phyloP scores from a whole-genome alignment of 2,888 invertebrate species.

The Diarsia mendica region DNA sequence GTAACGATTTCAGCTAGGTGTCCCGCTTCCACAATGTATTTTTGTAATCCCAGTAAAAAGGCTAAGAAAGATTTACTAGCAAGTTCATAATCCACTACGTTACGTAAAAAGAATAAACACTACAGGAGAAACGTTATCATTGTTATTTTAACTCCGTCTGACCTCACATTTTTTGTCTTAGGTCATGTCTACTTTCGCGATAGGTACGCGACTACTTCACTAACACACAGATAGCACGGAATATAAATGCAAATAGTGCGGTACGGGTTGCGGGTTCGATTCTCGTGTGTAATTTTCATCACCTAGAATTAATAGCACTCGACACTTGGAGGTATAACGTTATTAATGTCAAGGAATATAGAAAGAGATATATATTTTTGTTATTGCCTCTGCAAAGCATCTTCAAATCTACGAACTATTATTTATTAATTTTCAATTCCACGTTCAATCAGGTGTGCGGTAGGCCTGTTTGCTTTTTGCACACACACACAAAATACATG shows the following conservation, averaged over 20 bases:
- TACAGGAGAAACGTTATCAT: slow-evolving; percentile 16
- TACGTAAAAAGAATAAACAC: slow-evolving; percentile 1
- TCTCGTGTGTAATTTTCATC: too few relatives aligned
- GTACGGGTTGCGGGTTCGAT: too few relatives aligned
- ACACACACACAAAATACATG: background rate
- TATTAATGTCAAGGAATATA: background rate
- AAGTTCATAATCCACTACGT: background rate
- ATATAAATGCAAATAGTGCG: too few relatives aligned
- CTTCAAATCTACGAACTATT: background rate
- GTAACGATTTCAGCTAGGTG: too few relatives aligned
- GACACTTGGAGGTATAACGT: background rate
- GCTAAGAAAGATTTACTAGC: background rate
- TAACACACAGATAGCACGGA: background rate
- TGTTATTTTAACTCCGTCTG: slow-evolving; percentile 36
- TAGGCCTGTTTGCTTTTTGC: background rate
- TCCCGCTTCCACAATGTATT: too few relatives aligned
- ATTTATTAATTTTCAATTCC: background rate
- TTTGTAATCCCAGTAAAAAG: too few relatives aligned
- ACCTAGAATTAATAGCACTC: too few relatives aligned
- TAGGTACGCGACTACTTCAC: background rate
- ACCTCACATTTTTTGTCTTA: slow-evolving; percentile 41
- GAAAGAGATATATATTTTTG: background rate
- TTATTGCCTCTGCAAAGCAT: background rate
- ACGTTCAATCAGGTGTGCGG: background rate
- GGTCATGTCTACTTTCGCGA: slow-evolving; percentile 39